Conservation (phyloP, 1,140 invertebrate species). For the Pygmarrhopalites habei region DNA sequence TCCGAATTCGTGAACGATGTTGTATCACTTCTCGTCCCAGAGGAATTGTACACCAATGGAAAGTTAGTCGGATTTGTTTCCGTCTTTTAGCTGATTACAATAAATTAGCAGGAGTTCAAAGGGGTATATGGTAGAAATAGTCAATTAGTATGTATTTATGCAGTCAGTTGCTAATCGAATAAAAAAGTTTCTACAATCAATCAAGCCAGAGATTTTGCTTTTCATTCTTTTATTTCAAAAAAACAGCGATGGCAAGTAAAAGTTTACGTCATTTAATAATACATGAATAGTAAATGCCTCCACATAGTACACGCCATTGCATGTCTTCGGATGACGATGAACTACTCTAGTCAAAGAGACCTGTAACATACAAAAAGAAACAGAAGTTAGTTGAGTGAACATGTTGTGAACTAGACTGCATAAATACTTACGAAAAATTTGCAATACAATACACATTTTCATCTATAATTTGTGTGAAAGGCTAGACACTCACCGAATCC, state of each 20-base stretch:
- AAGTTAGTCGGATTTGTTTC: conserved; percentile 80
- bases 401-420: neutral
- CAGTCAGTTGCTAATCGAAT: too few relatives aligned
- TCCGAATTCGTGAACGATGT: conserved; percentile 63
- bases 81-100: conserved; percentile 84
- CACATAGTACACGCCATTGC: neutral
- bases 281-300: neutral
- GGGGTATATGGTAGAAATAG: conserved; percentile 79
- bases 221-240: conserved; percentile 5
- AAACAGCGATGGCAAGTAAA: neutral
- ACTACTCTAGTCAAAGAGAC: conserved; percentile 36
- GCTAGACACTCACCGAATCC: conserved; percentile 67
- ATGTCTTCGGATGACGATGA: neutral
- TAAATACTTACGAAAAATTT: neutral
- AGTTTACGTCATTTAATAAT: neutral
- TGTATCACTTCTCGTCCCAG: conserved; percentile 68
- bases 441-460: neutral
- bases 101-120: conserved; percentile 73
- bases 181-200: too few relatives aligned
- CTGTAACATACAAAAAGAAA: conserved; percentile 22
- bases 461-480: neutral
- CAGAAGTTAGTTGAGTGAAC: neutral
- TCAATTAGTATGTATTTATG: too few relatives aligned
- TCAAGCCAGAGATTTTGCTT: too few relatives aligned
- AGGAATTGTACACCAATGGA: conserved; percentile 65